These are phyloP conservation scores for Fistularia tabacaria DNA, from an alignment of 2,797 vertebrate genomes.

Conservation along the genomic window DNA sequence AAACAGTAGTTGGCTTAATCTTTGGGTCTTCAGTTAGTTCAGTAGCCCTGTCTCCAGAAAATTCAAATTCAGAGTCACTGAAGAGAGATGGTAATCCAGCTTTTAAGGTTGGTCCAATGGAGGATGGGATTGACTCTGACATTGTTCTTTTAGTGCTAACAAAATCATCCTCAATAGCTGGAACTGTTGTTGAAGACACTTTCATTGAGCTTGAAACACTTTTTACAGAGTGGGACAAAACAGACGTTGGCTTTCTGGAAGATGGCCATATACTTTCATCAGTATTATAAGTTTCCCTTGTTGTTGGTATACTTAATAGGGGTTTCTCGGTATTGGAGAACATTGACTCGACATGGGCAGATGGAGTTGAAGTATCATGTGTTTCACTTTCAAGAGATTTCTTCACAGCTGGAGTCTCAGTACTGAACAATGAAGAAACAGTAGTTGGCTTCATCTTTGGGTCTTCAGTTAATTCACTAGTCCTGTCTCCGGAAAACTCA, in stretches of 20 bases:
- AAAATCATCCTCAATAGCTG: background rate
- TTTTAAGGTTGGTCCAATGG: background rate
- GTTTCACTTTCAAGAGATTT: too few species aligned
- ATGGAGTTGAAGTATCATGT: too few species aligned
- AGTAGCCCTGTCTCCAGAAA: conserved; percentile 1
- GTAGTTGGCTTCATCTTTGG: background rate
- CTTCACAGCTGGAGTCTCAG: background rate
- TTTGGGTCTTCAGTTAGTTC: background rate
- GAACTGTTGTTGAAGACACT: background rate
- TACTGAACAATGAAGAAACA: conserved; percentile 2
- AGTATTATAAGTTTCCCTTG: too few species aligned
- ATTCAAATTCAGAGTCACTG: background rate
- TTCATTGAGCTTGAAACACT: background rate
- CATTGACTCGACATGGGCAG: too few species aligned
- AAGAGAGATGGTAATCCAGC: background rate
- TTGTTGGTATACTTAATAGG: too few species aligned
- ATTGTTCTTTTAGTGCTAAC: background rate
- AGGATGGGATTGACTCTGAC: background rate
- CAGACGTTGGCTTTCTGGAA: background rate
- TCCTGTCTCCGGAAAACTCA: conserved; percentile 10
- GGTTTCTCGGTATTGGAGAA: too few species aligned
- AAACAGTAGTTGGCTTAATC: background rate
- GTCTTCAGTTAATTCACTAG: background rate
- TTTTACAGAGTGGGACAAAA: background rate
- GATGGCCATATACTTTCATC: too few species aligned